Evolutionary conservation across 1,140 invertebrate genomes (phyloP).

Genomic region (Bombyx mandarina): DNA sequence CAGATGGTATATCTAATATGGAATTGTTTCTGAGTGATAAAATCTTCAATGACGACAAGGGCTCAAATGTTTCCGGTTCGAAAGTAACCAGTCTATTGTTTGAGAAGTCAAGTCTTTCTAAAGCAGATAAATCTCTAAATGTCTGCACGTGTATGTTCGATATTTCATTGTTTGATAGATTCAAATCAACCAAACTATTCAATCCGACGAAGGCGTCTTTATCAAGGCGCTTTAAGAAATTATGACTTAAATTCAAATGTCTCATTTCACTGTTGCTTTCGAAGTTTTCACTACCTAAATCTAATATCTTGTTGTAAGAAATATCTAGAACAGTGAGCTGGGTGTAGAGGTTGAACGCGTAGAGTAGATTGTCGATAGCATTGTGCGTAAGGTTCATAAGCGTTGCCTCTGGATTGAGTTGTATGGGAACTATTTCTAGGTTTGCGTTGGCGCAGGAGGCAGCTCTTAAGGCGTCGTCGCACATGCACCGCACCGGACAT

Average conservation of each 20-base stretch:
- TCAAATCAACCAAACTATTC: conserved; percentile 75
- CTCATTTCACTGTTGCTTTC: conserved; percentile 79
- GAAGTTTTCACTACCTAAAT: conserved; percentile 85
- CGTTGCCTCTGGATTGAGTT: conserved; percentile 86
- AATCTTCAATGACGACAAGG: conserved; percentile 77
- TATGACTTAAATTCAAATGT: conserved; percentile 82
- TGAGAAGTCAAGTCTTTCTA: conserved; percentile 82
- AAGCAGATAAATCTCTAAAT: conserved; percentile 78
- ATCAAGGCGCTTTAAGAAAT: conserved; percentile 77
- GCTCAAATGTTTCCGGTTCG: conserved; percentile 79
- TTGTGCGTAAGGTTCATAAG: conserved; percentile 84
- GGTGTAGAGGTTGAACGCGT: conserved; percentile 84
- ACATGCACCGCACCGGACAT: conserved; percentile 85
- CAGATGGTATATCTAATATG: conserved; percentile 80
- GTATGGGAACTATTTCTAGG: conserved; percentile 88
- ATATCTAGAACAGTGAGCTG: conserved; percentile 83
- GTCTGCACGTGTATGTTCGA: conserved; percentile 78
- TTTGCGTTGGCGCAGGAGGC: conserved; percentile 82
- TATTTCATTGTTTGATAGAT: conserved; percentile 85
- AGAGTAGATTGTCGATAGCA: conserved; percentile 79
- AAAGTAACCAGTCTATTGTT: conserved; percentile 82
- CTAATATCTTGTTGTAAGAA: conserved; percentile 84
- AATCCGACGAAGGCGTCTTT: conserved; percentile 85
- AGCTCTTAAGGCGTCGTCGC: conserved; percentile 82
- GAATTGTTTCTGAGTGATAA: conserved; percentile 82